These are phyloP conservation scores for Drosophila pseudoobscura DNA, from an alignment of 1,140 invertebrate species.

Conservation along the genomic window DNA sequence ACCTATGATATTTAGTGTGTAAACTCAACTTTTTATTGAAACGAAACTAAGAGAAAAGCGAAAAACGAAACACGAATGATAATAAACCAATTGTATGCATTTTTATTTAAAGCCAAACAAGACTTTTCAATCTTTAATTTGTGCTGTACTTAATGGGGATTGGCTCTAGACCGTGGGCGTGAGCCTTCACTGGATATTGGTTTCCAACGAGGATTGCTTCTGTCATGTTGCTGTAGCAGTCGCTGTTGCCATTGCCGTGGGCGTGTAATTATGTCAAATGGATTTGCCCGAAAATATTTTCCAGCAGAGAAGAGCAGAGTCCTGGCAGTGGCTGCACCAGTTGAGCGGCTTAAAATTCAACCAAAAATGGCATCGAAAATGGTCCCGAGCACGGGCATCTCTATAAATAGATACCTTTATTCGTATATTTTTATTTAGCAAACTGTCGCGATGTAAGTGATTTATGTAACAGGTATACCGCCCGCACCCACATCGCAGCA, in stretches of 20 bases:
- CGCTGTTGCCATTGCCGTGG: not conserved
- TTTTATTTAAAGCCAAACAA: slow-evolving; percentile 54
- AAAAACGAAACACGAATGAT: slow-evolving; percentile 45
- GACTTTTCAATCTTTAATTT: not conserved
- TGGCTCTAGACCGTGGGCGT: not conserved
- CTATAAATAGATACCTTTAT: slow-evolving; percentile 14
- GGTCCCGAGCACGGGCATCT: too few species aligned
- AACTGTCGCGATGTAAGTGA: slow-evolving; percentile 3
- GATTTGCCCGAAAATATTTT: slow-evolving; percentile 18
- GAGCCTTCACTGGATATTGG: not conserved
- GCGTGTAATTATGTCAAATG: slow-evolving; percentile 50
- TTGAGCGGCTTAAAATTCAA: slow-evolving; percentile 27
- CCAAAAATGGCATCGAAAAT: slow-evolving; percentile 4
- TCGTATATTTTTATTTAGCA: too few species aligned
- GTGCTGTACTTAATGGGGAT: not conserved
- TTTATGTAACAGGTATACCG: not conserved
- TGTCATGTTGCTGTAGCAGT: not conserved
- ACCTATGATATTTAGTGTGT: slow-evolving; percentile 56
- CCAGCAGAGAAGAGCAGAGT: not conserved
- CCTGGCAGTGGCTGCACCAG: not conserved
- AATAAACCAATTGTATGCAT: slow-evolving; percentile 70
- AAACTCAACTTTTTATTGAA: slow-evolving; percentile 56
- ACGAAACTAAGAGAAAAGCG: slow-evolving; percentile 7
- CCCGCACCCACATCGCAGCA: not conserved
- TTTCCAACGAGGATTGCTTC: not conserved